Percentiles rank a stretch among this genome's conserved stretches.
phyloP scores from a whole-genome alignment of 2,888 invertebrate species.

The Alloplasta piceator region DNA sequence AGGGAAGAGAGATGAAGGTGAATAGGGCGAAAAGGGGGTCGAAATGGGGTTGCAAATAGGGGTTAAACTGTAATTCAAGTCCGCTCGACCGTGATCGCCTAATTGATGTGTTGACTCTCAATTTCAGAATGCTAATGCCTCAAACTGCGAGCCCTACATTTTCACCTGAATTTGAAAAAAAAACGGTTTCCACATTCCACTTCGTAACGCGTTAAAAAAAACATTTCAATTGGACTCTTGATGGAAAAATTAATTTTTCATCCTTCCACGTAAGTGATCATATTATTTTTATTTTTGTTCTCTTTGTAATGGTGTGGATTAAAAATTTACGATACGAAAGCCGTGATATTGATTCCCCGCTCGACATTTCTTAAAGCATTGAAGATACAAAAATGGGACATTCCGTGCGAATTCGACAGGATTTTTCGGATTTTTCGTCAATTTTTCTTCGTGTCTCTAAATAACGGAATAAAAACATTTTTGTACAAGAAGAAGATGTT shows the following conservation, averaged over 20 bases:
- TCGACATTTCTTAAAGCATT: neutral
- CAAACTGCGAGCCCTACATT: neutral
- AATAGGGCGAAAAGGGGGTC: neutral
- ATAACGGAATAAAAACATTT: too few species aligned
- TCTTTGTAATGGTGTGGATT: neutral
- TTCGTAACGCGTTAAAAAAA: neutral
- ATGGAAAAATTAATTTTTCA: conserved; percentile 1
- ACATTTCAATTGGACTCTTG: neutral
- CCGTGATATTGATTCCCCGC: neutral
- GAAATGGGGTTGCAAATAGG: conserved; percentile 7
- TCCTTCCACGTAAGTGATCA: neutral
- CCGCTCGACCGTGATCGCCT: conserved; percentile 34
- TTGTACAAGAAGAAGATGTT: too few species aligned
- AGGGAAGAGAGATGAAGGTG: neutral
- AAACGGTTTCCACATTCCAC: neutral
- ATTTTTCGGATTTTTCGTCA: too few species aligned
- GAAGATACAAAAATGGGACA: too few species aligned
- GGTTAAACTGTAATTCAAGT: conserved; percentile 27
- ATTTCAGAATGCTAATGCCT: conserved; percentile 10
- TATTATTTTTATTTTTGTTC: neutral
- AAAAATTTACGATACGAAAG: neutral
- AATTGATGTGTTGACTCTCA: conserved; percentile 32
- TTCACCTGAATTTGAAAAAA: neutral
- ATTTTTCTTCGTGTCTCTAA: too few species aligned
- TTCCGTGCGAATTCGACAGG: too few species aligned